phyloP scores from a whole-genome alignment of 2,888 invertebrate species.

The Balanococcus diminutus region DNA sequence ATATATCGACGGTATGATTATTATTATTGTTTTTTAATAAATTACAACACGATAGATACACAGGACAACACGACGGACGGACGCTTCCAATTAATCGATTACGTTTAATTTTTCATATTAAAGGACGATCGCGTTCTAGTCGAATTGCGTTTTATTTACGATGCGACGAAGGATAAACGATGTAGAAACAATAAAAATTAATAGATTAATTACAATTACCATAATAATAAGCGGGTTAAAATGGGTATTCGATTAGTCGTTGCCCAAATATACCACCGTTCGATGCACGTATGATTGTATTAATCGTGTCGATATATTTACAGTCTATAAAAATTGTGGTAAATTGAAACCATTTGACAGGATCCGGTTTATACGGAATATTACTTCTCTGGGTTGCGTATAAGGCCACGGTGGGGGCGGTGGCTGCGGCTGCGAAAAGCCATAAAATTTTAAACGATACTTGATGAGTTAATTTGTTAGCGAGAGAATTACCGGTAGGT shows the following conservation, averaged over 20 bases:
- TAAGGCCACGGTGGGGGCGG: neutral
- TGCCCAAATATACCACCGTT: neutral
- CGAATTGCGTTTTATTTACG: neutral
- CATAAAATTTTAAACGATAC: constrained; percentile 35
- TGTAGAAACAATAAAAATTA: constrained; percentile 24
- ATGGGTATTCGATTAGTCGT: neutral
- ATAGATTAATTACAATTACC: constrained; percentile 41
- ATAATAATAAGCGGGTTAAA: constrained; percentile 35
- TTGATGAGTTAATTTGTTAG: constrained; percentile 38
- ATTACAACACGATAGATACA: neutral
- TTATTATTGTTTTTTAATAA: constrained; percentile 20
- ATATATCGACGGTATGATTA: neutral
- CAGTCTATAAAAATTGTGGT: constrained; percentile 16
- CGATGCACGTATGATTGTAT: neutral
- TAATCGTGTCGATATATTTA: neutral
- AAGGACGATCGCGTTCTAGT: constrained; percentile 1
- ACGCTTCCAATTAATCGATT: constrained; percentile 31
- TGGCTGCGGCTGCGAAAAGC: neutral
- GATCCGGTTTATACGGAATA: constrained; percentile 20
- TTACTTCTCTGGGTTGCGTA: neutral
- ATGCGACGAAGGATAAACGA: neutral
- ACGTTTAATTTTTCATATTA: constrained; percentile 18
- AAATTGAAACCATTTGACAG: constrained; percentile 25
- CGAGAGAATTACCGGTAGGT: neutral
- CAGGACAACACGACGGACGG: neutral